phyloP scores from a whole-genome alignment of 2,113 vertebrate species.

The Lampris incognitus region DNA sequence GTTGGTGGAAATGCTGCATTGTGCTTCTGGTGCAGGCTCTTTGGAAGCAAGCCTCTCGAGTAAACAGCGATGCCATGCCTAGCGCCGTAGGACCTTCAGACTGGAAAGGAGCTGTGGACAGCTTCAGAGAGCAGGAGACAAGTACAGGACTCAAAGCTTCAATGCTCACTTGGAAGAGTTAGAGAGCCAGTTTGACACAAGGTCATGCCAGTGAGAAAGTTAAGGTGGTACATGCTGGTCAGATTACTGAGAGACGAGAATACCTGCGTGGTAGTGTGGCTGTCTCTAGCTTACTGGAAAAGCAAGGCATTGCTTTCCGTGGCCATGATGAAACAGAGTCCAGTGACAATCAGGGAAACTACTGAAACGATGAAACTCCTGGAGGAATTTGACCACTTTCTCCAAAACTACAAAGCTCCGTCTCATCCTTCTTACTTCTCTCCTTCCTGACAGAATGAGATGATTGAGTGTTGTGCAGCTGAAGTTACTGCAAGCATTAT shows the following conservation, averaged over 20 bases:
- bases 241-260: conserved; percentile 20
- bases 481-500: conserved; percentile 18
- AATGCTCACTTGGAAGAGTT: conserved; percentile 21
- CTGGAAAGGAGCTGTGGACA: conserved; percentile 15
- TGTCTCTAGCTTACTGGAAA: conserved; percentile 4
- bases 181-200: conserved; percentile 12
- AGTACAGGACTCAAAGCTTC: neutral
- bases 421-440: conserved; percentile 1
- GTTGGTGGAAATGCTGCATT: conserved; percentile 9
- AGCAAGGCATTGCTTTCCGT: conserved; percentile 26
- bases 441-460: conserved; percentile 10
- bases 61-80: neutral
- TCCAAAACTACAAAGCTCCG: conserved; percentile 12
- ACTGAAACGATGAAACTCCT: conserved; percentile 19
- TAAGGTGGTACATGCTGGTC: neutral
- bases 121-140: conserved; percentile 8
- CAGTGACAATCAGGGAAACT: conserved; percentile 22
- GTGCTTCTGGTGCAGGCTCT: conserved; percentile 13
- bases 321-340: conserved; percentile 13
- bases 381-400: conserved; percentile 12
- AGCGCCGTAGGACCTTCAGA: neutral
- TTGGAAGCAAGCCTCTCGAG: conserved; percentile 2
- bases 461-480: conserved; percentile 5
- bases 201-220: conserved; percentile 11
- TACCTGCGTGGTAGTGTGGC: conserved; percentile 10